Conservation (phyloP, 2,888 invertebrate genomes). For the Drosophila niveifrons region DNA sequence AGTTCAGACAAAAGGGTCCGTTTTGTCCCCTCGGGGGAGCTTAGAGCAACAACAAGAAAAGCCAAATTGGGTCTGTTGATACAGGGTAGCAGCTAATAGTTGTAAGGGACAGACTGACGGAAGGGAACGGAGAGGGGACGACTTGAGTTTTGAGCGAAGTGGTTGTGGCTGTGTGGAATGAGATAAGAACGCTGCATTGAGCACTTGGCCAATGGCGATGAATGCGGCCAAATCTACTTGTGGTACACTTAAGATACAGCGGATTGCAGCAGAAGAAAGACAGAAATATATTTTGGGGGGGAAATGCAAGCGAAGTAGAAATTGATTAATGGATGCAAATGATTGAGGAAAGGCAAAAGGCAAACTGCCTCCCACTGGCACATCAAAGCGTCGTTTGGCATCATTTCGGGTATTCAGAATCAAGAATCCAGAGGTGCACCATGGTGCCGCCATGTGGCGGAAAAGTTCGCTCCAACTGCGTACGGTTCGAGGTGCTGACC, state of each 20-base stretch:
- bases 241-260: constrained; percentile 72
- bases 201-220: constrained; percentile 52
- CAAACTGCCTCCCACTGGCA: constrained; percentile 30
- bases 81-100: constrained; percentile 64
- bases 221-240: constrained; percentile 61
- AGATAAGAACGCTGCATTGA: constrained; percentile 69
- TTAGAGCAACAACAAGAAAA: constrained; percentile 17
- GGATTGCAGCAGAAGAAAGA: constrained; percentile 47
- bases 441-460: constrained; percentile 68
- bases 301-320: constrained; percentile 66
- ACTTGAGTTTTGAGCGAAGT: constrained; percentile 43
- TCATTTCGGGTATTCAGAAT: constrained; percentile 26
- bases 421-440: constrained; percentile 51
- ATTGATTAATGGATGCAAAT: constrained; percentile 85
- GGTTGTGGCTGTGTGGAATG: constrained; percentile 59
- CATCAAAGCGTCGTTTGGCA: constrained; percentile 66
- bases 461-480: constrained; percentile 12
- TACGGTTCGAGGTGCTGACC: constrained; percentile 57
- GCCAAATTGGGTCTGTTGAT: constrained; percentile 53
- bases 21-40: constrained; percentile 57
- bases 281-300: not conserved
- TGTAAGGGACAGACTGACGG: constrained; percentile 6
- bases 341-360: constrained; percentile 80
- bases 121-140: constrained; percentile 2
- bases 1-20: constrained; percentile 57